These are phyloP conservation scores for Theristus sp. DNA, from an alignment of 2,888 invertebrate species.

Conservation along the genomic window DNA sequence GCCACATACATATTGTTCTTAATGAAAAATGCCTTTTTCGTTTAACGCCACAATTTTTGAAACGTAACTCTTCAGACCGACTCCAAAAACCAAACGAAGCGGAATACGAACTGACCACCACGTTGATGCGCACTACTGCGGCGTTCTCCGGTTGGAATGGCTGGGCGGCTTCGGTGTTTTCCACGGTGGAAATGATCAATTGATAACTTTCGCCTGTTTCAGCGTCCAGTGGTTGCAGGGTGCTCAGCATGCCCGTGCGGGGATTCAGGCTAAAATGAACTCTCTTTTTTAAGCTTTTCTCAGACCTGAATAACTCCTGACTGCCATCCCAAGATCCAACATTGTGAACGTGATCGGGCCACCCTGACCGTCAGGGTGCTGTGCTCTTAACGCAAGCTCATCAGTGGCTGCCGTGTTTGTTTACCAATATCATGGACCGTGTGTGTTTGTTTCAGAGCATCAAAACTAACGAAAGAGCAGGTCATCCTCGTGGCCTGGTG, in stretches of 20 bases:
- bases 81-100: no score
- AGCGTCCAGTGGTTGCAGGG: constrained; percentile 47
- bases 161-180: neutral
- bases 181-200: neutral
- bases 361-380: constrained; percentile 18
- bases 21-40: no score
- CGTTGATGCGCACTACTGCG: neutral
- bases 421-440: no score
- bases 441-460: no score
- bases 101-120: neutral
- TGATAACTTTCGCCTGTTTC: constrained; percentile 49
- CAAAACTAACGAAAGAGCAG: no score
- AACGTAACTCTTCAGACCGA: no score
- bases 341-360: constrained; percentile 22
- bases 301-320: constrained; percentile 15
- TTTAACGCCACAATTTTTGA: no score
- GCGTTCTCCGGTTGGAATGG: neutral
- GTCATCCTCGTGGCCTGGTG: no score
- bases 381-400: constrained; percentile 6
- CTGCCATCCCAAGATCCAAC: constrained; percentile 21
- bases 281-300: no score
- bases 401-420: constrained; percentile 4
- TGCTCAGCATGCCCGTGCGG: constrained; percentile 18
- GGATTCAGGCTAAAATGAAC: constrained; percentile 17
- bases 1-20: no score